A percentile compares a stretch with the other conserved stretches of the same genome.
These are phyloP conservation scores for Nymphalis polychloros DNA, from an alignment of 2,888 invertebrate genomes.

Conservation along the genomic window DNA sequence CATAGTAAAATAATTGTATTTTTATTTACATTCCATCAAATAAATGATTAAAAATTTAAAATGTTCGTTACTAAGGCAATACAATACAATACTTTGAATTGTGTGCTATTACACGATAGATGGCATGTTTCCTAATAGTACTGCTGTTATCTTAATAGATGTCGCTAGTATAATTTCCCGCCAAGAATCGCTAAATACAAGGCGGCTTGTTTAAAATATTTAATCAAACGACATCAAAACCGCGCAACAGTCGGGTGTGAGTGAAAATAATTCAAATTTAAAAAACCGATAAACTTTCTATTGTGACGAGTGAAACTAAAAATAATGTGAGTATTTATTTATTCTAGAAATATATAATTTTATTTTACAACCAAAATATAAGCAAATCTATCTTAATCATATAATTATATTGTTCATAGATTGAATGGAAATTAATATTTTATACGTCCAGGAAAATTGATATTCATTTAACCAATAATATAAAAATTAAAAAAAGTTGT, in stretches of 20 bases:
- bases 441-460: no score
- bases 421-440: no score
- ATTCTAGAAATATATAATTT: background rate
- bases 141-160: conserved; percentile 44
- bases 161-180: conserved; percentile 47
- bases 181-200: conserved; percentile 48
- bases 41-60: no score
- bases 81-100: background rate
- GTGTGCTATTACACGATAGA: conserved; percentile 56
- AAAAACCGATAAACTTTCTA: background rate
- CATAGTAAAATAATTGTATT: conserved; percentile 4
- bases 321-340: background rate
- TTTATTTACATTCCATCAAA: background rate
- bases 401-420: no score
- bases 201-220: conserved; percentile 71
- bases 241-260: conserved; percentile 61
- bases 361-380: background rate
- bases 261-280: conserved; percentile 20
- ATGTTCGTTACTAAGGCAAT: background rate
- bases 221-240: conserved; percentile 74
- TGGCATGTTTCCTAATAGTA: conserved; percentile 43
- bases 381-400: background rate
- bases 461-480: no score
- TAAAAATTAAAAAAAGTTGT: no score
- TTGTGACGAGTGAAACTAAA: background rate